phyloP scores from a whole-genome alignment of 2,888 invertebrate genomes.

The Leistus spinibarbis region DNA sequence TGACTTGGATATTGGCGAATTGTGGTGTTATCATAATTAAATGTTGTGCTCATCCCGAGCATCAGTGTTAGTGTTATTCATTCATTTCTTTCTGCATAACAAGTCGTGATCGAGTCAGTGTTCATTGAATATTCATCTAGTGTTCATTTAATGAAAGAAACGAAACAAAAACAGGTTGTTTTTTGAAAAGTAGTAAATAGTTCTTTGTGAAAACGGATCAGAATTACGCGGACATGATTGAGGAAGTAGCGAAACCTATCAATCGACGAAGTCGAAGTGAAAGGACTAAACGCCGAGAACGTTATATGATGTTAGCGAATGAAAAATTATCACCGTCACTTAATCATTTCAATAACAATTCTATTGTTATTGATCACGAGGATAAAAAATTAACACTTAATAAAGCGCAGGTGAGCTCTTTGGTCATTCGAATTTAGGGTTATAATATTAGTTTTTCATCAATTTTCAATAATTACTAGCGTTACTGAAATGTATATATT shows the following conservation, averaged over 20 bases:
- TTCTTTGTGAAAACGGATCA: slow-evolving; percentile 5
- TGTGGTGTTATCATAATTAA: neutral
- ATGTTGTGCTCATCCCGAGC: too few relatives aligned
- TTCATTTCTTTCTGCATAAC: neutral
- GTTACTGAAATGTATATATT: too few relatives aligned
- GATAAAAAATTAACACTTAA: slow-evolving; percentile 17
- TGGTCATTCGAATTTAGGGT: too few relatives aligned
- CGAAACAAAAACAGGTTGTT: neutral
- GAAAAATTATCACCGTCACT: slow-evolving; percentile 32
- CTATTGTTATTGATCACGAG: slow-evolving; percentile 21
- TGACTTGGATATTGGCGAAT: neutral
- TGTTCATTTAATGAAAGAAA: neutral
- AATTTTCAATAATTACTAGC: too few relatives aligned
- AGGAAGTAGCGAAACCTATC: slow-evolving; percentile 47
- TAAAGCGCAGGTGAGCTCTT: slow-evolving; percentile 20
- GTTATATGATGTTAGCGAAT: slow-evolving; percentile 47
- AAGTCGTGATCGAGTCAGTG: neutral
- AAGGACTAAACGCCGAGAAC: slow-evolving; percentile 52
- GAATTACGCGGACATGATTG: slow-evolving; percentile 46
- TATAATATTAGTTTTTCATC: too few relatives aligned
- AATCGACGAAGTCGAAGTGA: slow-evolving; percentile 52
- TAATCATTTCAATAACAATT: slow-evolving; percentile 30
- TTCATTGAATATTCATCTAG: too few relatives aligned
- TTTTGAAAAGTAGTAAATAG: neutral
- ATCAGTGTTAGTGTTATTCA: neutral